Conservation (phyloP, 2,113 vertebrate species). For the Conger conger region DNA sequence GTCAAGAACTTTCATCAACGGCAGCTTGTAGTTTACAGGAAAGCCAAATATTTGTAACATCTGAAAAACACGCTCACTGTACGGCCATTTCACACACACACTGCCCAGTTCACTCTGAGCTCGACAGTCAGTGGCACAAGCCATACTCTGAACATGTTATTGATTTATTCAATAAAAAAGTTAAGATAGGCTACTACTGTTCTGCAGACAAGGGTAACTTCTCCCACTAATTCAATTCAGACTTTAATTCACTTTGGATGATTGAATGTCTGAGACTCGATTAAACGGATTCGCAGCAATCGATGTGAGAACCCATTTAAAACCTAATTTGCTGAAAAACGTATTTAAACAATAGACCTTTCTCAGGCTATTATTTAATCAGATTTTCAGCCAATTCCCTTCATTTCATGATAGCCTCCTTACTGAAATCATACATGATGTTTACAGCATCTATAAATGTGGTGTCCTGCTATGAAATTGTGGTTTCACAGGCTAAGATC, state of each 20-base stretch:
- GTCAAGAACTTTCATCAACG: conserved; percentile 29
- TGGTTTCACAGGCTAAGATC: neutral
- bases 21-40: conserved; percentile 20
- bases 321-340: neutral
- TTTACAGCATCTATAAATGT: too few relatives aligned
- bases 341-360: neutral
- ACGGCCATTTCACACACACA: conserved; percentile 2
- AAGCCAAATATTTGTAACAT: conserved; percentile 36
- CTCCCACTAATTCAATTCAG: neutral
- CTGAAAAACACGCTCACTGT: conserved; percentile 31
- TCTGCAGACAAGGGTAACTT: neutral
- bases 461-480: too few relatives aligned
- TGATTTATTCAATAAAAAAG: conserved; percentile 15
- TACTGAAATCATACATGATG: neutral
- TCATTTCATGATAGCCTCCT: neutral
- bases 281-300: too few relatives aligned
- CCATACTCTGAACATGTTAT: conserved; percentile 1
- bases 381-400: neutral
- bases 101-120: neutral
- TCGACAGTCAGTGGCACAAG: conserved; percentile 6
- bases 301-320: neutral
- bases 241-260: conserved; percentile 12
- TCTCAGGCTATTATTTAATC: neutral
- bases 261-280: neutral
- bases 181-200: neutral